These are phyloP conservation scores for Ostrea edulis DNA, from an alignment of 1,140 invertebrate species.

Conservation along the genomic window DNA sequence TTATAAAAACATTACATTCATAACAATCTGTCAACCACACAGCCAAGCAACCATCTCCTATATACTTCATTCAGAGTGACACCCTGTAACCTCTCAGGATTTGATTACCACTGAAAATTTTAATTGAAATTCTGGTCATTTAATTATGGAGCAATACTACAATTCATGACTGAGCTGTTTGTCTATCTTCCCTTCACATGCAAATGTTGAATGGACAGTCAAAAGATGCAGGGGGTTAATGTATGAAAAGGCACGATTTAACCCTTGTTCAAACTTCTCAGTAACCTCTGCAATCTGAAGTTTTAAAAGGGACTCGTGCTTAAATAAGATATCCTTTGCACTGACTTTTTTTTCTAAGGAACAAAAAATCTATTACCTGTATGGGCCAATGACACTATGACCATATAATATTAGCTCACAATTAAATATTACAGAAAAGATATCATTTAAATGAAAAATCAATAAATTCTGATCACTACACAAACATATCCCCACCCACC, in stretches of 20 bases:
- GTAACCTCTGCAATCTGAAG: not conserved
- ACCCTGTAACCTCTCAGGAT: not conserved
- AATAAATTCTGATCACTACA: not conserved
- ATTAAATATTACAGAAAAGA: not conserved
- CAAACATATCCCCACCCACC: not conserved
- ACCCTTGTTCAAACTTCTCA: conserved; percentile 11
- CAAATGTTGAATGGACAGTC: conserved; percentile 13
- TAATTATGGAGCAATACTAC: conserved; percentile 11
- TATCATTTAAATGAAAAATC: not conserved
- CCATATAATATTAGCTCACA: not conserved
- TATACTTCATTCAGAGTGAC: not conserved
- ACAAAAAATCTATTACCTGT: not conserved
- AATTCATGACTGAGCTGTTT: not conserved
- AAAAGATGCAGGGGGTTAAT: not conserved
- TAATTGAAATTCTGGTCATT: conserved; percentile 36
- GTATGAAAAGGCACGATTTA: not conserved
- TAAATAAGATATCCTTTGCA: not conserved
- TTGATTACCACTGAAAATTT: not conserved
- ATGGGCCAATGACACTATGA: too few relatives aligned
- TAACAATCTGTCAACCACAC: not conserved
- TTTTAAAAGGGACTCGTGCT: not conserved
- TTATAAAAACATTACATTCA: not conserved
- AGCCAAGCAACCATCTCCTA: not conserved
- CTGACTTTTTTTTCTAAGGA: not conserved
- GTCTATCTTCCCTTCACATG: conserved; percentile 15